phyloP scores from a whole-genome alignment of 2,113 vertebrate genomes.

The Menidia beryllina region DNA sequence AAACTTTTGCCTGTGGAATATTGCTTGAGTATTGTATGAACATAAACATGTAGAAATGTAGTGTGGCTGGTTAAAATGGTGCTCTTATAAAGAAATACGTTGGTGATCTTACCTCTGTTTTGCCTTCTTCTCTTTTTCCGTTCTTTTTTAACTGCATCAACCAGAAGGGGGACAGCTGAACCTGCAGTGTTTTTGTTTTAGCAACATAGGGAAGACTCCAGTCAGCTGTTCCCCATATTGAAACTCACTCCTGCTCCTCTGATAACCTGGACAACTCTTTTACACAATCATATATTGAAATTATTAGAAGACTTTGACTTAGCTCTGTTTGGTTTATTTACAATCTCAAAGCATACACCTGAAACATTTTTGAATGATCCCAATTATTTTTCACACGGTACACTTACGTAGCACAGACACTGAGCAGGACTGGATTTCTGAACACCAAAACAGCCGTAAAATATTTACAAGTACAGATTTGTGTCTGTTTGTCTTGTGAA shows the following conservation, averaged over 20 bases:
- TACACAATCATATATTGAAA: background rate
- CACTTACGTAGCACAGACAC: constrained; percentile 1
- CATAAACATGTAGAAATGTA: background rate
- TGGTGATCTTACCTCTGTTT: background rate
- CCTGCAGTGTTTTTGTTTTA: constrained; percentile 10
- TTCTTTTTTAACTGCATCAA: no score
- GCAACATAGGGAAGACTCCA: constrained; percentile 23
- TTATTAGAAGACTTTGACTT: background rate
- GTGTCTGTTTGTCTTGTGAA: constrained; percentile 36
- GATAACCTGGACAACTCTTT: background rate
- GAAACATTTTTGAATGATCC: constrained; percentile 34
- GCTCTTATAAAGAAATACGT: no score
- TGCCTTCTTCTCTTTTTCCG: no score
- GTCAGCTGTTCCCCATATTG: background rate
- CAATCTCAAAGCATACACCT: background rate
- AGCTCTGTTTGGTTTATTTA: constrained; percentile 20
- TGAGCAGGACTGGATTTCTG: background rate
- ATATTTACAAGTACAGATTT: constrained; percentile 39
- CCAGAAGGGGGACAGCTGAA: no score
- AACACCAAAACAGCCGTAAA: background rate
- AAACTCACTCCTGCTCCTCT: background rate
- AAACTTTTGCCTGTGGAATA: background rate
- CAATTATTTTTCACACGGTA: constrained; percentile 18
- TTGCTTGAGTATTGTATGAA: background rate
- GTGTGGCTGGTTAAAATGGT: background rate